phyloP scores from a whole-genome alignment of 2,113 vertebrate genomes.

The Syrmaticus mikado region DNA sequence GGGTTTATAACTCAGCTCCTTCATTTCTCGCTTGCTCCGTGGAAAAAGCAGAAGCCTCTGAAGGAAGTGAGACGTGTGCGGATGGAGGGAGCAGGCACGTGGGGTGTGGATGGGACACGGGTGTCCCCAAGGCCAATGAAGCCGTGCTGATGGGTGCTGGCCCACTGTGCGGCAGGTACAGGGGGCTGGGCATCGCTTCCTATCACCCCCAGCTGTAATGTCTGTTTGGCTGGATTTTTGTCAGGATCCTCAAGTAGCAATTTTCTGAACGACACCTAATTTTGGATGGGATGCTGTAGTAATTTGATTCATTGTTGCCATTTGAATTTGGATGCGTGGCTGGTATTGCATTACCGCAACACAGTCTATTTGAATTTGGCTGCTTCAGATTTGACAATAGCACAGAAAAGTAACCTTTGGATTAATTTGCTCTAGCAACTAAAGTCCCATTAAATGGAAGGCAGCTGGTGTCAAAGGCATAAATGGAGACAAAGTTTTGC shows the following conservation, averaged over 20 bases:
- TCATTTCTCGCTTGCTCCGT: slow-evolving; percentile 9
- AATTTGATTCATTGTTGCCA: slow-evolving; percentile 23
- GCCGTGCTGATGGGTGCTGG: accelerated
- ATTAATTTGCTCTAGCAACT: slow-evolving; percentile 70
- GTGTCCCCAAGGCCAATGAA: not conserved
- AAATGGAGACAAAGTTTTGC: slow-evolving; percentile 72
- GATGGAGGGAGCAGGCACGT: not conserved
- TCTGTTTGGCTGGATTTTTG: slow-evolving; percentile 34
- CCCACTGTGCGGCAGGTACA: not conserved
- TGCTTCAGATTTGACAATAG: slow-evolving; percentile 48
- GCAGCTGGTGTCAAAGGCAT: slow-evolving; percentile 75
- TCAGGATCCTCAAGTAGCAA: not conserved
- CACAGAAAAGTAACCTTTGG: slow-evolving; percentile 66
- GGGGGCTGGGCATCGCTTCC: not conserved
- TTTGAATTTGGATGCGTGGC: slow-evolving; percentile 31
- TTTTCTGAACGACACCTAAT: not conserved
- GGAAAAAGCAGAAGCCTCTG: not conserved
- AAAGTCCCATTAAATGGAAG: slow-evolving; percentile 71
- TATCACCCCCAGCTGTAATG: not conserved
- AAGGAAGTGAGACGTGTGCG: not conserved
- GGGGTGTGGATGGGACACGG: not conserved
- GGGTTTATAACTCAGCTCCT: slow-evolving; percentile 2
- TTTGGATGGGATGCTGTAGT: slow-evolving; percentile 40
- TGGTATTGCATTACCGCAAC: not conserved
- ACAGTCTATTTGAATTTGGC: slow-evolving; percentile 37